A percentile compares a stretch with the other conserved stretches of the same genome.
Conservation (phyloP, 2,797 vertebrate species). For the Rallus crepitans region DNA sequence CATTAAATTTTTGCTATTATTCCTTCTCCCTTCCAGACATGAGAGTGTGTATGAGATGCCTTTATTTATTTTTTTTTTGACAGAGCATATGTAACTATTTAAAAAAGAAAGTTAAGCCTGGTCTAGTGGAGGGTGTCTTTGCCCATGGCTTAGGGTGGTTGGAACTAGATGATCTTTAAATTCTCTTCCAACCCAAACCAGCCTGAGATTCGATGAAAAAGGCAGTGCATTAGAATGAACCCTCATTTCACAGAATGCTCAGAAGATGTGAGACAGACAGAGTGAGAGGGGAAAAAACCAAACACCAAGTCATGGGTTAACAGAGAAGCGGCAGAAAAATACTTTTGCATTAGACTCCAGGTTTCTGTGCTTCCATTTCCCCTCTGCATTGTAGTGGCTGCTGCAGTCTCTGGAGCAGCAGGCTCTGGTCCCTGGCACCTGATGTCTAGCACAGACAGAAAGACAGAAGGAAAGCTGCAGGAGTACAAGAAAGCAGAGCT, state of each 20-base stretch:
- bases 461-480: not conserved
- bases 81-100: not conserved
- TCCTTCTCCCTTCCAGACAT: not conserved
- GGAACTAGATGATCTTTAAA: too few species aligned
- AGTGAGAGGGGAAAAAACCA: not conserved
- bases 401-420: not conserved
- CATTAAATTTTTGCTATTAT: not conserved
- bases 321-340: not conserved
- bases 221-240: not conserved
- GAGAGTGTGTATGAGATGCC: not conserved
- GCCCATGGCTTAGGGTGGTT: too few species aligned
- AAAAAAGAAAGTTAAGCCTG: not conserved
- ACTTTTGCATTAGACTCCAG: not conserved
- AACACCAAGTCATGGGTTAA: not conserved
- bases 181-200: too few species aligned
- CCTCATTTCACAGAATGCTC: not conserved
- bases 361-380: not conserved
- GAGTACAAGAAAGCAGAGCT: not conserved
- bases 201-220: not conserved
- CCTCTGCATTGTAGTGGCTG: not conserved
- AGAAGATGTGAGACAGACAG: not conserved
- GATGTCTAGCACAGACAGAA: not conserved
- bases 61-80: not conserved
- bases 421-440: not conserved
- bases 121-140: too few species aligned